Conservation (phyloP, 2,797 vertebrate species). For the Paguma larvata region DNA sequence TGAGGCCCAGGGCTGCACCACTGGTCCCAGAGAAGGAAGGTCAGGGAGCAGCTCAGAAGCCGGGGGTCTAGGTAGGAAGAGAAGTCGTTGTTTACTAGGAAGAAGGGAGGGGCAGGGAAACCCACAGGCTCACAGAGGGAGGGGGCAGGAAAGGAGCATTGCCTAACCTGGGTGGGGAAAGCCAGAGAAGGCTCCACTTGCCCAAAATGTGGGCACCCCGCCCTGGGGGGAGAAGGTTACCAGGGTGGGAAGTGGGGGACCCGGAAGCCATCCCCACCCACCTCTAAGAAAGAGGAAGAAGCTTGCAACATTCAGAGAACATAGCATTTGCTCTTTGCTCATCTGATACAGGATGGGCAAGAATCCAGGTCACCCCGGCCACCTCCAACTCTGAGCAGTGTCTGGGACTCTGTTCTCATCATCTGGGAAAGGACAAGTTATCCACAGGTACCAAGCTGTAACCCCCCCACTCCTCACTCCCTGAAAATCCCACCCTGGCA, state of each 20-base stretch:
- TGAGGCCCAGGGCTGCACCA: neutral
- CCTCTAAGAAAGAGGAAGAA: slow-evolving; percentile 80
- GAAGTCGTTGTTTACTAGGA: slow-evolving; percentile 63
- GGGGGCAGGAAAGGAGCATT: slow-evolving; percentile 74
- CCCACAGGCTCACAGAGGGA: slow-evolving; percentile 20
- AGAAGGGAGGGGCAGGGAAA: neutral
- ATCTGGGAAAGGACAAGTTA: neutral
- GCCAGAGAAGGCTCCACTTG: slow-evolving; percentile 49
- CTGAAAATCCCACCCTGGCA: neutral
- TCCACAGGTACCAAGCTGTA: neutral
- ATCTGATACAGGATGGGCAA: slow-evolving; percentile 58
- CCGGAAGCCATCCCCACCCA: slow-evolving; percentile 67
- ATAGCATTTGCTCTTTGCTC: slow-evolving; percentile 19
- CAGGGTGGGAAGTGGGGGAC: slow-evolving; percentile 57
- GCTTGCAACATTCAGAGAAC: slow-evolving; percentile 71
- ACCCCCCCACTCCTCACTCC: neutral
- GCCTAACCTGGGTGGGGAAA: slow-evolving; percentile 76
- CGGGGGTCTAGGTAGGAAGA: neutral
- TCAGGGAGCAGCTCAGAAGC: neutral
- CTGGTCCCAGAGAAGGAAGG: neutral
- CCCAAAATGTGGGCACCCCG: slow-evolving; percentile 71
- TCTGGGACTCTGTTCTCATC: neutral
- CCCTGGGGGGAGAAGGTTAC: slow-evolving; percentile 72
- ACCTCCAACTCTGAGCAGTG: neutral
- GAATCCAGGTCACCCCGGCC: slow-evolving; percentile 44